phyloP scores from a whole-genome alignment of 64 coral and sea anemone species.

The Cladopsammia gracilis region DNA sequence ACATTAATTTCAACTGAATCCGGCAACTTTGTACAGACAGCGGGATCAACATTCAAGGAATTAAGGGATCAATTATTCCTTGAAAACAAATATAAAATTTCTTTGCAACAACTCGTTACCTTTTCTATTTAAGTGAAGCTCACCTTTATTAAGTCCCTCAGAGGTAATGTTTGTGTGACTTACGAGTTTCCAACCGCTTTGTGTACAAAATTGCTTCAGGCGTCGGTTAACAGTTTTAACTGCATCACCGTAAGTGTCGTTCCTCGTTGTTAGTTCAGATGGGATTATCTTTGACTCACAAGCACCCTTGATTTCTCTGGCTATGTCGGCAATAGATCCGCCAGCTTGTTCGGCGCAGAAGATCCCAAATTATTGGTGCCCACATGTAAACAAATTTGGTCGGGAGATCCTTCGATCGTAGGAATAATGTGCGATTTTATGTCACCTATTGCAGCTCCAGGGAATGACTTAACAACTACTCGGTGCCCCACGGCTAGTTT shows the following conservation, averaged over 20 bases:
- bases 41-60: too few species aligned
- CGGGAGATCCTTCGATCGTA: too few species aligned
- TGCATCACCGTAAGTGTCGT: neutral
- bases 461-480: too few species aligned
- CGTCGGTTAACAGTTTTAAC: slow-evolving; percentile 41
- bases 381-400: neutral
- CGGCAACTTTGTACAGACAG: too few species aligned
- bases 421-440: too few species aligned
- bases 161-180: neutral
- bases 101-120: slow-evolving; percentile 50
- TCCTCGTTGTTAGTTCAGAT: slow-evolving; percentile 1
- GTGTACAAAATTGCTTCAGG: slow-evolving; percentile 31
- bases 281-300: neutral
- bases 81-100: slow-evolving; percentile 20
- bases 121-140: slow-evolving; percentile 38
- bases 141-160: slow-evolving; percentile 1
- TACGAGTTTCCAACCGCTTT: slow-evolving; percentile 43
- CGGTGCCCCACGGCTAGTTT: too few species aligned
- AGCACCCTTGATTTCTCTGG: neutral
- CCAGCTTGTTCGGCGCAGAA: neutral
- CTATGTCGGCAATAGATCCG: neutral
- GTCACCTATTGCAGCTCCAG: too few species aligned
- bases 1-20: neutral
- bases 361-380: neutral
- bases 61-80: neutral